Conservation (phyloP, 1,140 invertebrate species). For the Drosophila bifasciata region DNA sequence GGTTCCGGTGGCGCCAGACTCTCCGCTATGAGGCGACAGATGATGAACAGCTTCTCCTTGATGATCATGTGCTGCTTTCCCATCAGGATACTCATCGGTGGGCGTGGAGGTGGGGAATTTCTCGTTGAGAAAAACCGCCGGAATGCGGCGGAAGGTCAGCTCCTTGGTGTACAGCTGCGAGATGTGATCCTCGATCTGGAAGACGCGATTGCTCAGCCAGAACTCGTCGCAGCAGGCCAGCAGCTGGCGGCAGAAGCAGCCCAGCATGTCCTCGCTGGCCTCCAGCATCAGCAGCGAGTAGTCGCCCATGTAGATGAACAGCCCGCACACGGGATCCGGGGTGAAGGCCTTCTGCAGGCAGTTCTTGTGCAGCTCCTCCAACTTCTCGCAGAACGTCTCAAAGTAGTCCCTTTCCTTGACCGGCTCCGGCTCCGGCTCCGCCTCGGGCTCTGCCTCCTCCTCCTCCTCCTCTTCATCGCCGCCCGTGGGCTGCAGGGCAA, state of each 20-base stretch:
- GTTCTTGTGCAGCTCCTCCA: constrained; percentile 40
- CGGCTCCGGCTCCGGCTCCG: rapidly evolving
- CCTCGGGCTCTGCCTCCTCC: neutral
- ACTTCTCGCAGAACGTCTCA: constrained; percentile 26
- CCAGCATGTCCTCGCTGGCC: constrained; percentile 71
- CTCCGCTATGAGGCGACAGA: constrained; percentile 45
- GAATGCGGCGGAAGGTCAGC: constrained; percentile 52
- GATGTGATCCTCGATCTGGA: constrained; percentile 71
- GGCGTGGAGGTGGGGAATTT: constrained; percentile 76
- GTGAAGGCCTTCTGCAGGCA: constrained; percentile 34
- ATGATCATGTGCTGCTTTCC: constrained; percentile 74
- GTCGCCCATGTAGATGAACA: constrained; percentile 69
- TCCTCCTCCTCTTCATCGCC: neutral
- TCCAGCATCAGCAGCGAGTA: constrained; percentile 73
- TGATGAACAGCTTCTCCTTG: constrained; percentile 60
- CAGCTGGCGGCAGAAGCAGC: constrained; percentile 54
- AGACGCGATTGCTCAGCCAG: constrained; percentile 58
- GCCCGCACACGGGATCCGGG: constrained; percentile 63
- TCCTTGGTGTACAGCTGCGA: constrained; percentile 60
- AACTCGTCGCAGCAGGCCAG: constrained; percentile 20
- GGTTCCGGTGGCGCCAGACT: neutral
- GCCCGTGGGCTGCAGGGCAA: neutral
- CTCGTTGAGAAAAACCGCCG: constrained; percentile 67
- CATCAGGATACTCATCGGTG: constrained; percentile 69
- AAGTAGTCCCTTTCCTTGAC: constrained; percentile 41